These are phyloP conservation scores for Galaxias olidus DNA, from an alignment of 2,797 vertebrate species.

Conservation along the genomic window DNA sequence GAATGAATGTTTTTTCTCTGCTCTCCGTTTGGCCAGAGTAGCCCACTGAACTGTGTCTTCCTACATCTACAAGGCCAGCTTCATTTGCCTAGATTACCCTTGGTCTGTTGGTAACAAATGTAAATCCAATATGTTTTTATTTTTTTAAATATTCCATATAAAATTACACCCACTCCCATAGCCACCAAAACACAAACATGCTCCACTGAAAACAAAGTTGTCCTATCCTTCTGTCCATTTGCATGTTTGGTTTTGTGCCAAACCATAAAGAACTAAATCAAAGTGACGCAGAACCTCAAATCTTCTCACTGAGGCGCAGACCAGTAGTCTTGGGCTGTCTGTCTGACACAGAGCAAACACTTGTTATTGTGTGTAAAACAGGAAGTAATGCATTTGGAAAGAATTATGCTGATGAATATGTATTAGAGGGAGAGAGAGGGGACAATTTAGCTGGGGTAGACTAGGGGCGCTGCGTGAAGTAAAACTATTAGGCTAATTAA, in stretches of 20 bases:
- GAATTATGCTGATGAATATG: slow-evolving; percentile 36
- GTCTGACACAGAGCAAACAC: background rate
- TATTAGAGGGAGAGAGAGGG: slow-evolving; percentile 20
- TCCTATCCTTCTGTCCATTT: background rate
- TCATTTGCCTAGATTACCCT: background rate
- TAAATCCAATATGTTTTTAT: slow-evolving; percentile 3
- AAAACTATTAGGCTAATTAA: too few species aligned
- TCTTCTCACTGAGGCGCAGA: background rate
- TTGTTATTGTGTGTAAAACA: slow-evolving; percentile 18
- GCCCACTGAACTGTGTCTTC: too few species aligned
- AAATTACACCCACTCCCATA: slow-evolving; percentile 8
- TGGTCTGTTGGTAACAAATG: background rate
- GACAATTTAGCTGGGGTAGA: slow-evolving; percentile 22
- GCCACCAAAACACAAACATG: background rate
- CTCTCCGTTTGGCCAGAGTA: too few species aligned
- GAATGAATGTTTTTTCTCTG: too few species aligned
- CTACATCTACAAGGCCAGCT: background rate
- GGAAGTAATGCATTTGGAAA: slow-evolving; percentile 16
- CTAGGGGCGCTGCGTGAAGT: slow-evolving; percentile 22
- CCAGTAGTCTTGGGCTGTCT: background rate
- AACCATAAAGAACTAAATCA: background rate
- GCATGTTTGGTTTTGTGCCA: background rate
- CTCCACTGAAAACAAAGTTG: background rate
- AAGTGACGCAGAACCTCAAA: slow-evolving; percentile 1
- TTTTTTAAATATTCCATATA: background rate